Base-by-base conservation (phyloP, 2,888 invertebrate genomes). In the Leptogaster cylindrica region DNA sequence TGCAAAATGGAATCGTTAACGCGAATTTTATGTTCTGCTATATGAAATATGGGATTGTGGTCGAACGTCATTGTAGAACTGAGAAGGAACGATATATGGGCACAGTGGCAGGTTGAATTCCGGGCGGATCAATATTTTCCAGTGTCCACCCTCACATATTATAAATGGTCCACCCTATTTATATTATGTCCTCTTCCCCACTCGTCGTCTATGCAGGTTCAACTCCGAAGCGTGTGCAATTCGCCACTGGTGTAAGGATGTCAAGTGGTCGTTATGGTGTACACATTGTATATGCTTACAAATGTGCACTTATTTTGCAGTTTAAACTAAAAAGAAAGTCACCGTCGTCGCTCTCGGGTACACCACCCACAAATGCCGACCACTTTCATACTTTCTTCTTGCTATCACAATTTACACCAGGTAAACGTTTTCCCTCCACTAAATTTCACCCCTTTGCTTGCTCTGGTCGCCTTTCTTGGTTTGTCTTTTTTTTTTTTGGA, bases 1-100 rank as follows among this genome's bases (percentile, higher is more conserved):
- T 44, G 28, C 61, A 61, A 61, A 61, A 41, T 41, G 61, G 61
- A 44, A 61, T 61, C 61, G 61, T 61, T 55, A 61, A 61, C 61
- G 44, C 61, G 44, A 61, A 44, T 61, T 41, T 61, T 61, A 61
- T 61, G 61, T 28, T 41, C 61, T 27, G 14, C 44, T 44, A n/a
- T 27, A 61, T 61, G 61, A 61, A 61, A 61, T 61, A 61, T 61
- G 61, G 31, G 61, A 18, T 28, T 61, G 61, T 44, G 61, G 61
- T 61, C 16, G 16, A 61, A 16, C 36, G 61, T 44, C 27, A 25
- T 7, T 20, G 33, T 52, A 31, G 16, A n/a, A n/a, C n/a, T n/a
- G n/a, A n/a, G n/a, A 52, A 16, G 33, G 16, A 20, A 52, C 31
- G 31, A 52, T 52, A 23, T 55, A 36, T 55, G 55, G 39, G 23